A percentile compares a stretch with the other conserved stretches of the same genome.
Evolutionary conservation across 2,888 invertebrate species (phyloP).

Genomic region (Cristatella mucedo): DNA sequence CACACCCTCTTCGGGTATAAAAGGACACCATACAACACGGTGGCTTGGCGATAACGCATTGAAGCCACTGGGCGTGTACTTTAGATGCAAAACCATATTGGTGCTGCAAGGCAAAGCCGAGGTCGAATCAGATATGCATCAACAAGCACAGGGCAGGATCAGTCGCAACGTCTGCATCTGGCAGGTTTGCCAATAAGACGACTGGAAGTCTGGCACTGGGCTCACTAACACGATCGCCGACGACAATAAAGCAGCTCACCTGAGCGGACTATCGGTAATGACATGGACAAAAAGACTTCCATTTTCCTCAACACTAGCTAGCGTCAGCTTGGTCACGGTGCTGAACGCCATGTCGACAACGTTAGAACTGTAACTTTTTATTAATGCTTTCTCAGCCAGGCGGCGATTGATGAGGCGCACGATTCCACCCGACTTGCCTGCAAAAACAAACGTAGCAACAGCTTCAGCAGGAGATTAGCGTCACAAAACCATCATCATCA

Average conservation of each 20-base stretch:
- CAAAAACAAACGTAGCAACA: slow-evolving; percentile 15
- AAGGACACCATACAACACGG: slow-evolving; percentile 91
- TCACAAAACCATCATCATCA: too few species aligned
- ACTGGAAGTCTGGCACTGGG: slow-evolving; percentile 6
- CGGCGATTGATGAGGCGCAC: slow-evolving; percentile 68
- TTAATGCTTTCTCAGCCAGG: slow-evolving; percentile 56
- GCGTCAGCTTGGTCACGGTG: slow-evolving; percentile 56
- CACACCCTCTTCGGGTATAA: slow-evolving; percentile 48
- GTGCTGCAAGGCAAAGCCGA: too few species aligned
- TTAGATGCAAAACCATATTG: too few species aligned
- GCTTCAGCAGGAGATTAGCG: too few species aligned
- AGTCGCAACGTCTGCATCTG: too few species aligned
- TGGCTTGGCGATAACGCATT: too few species aligned
- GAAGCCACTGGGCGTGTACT: too few species aligned
- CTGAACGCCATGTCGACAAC: slow-evolving; percentile 85
- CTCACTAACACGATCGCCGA: not conserved
- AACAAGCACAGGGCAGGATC: too few species aligned
- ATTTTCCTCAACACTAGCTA: slow-evolving; percentile 71
- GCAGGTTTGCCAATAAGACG: too few species aligned
- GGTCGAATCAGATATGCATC: too few species aligned
- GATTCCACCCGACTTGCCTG: slow-evolving; percentile 43
- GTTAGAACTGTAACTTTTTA: slow-evolving; percentile 70
- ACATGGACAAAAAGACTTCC: slow-evolving; percentile 59
- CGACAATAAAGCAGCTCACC: not conserved
- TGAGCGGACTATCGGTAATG: slow-evolving; percentile 22